phyloP scores from a whole-genome alignment of 2,797 vertebrate genomes.

The Rhinogobio ventralis region DNA sequence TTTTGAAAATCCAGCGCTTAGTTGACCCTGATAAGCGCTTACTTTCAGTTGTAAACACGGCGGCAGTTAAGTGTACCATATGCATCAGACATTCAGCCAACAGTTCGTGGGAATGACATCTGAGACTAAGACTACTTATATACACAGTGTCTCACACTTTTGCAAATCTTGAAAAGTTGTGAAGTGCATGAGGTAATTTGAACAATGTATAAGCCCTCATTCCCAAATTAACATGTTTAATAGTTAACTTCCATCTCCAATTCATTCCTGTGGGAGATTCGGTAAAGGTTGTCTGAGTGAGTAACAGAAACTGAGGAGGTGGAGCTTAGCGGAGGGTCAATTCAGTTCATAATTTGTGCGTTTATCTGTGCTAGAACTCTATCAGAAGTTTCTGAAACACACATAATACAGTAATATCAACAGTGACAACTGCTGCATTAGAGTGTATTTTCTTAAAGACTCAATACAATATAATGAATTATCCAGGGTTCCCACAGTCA shows the following conservation, averaged over 20 bases:
- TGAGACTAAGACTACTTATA: no score
- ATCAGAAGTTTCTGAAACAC: conserved; percentile 68
- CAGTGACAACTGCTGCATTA: conserved; percentile 32
- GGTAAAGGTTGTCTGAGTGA: not conserved
- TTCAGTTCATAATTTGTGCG: conserved; percentile 56
- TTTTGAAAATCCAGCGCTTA: no score
- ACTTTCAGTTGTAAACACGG: no score
- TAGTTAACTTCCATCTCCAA: no score
- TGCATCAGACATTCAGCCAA: no score
- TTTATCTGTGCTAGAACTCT: conserved; percentile 74
- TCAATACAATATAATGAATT: not conserved
- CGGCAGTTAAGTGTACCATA: no score
- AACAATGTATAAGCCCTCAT: not conserved
- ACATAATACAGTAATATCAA: conserved; percentile 36
- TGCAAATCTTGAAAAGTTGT: not conserved
- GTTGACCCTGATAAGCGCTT: no score
- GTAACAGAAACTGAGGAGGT: not conserved
- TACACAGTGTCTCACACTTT: not conserved
- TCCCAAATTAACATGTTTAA: no score
- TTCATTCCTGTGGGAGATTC: not conserved
- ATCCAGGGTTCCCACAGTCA: conserved; percentile 36
- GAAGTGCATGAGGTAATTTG: not conserved
- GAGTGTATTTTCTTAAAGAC: not conserved
- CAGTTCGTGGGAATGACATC: no score
- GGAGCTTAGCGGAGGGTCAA: conserved; percentile 22